Evolutionary conservation across 2,888 invertebrate species (phyloP), one percentile per base, ranked within the genome.

Genomic region (Oscheius sp.): DNA sequence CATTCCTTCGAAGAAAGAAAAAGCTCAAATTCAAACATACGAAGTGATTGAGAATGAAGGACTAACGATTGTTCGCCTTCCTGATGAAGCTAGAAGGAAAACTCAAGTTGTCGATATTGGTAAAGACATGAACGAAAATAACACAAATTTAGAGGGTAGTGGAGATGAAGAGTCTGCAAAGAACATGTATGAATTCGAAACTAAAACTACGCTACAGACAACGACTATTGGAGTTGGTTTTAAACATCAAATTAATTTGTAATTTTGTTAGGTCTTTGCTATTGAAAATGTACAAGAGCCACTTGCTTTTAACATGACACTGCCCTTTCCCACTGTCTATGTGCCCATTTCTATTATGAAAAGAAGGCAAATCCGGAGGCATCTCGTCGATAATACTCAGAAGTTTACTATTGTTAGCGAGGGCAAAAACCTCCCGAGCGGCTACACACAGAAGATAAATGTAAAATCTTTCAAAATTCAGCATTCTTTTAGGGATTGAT

Each of bases 251-350:
- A n/a, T n/a, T n/a, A n/a, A n/a, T n/a, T n/a, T n/a, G n/a, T n/a
- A n/a, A n/a, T n/a, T n/a, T n/a, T n/a, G n/a, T 12, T 12, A 42
- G 42, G 20, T 42, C 1, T 42, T 42, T 12, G 20, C 42, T 3
- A 20, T 42, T 42, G 42, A 42, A 20, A 42, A 34, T n/a, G 34
- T 10, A n/a, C n/a, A 34, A 20, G 33, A 17, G 4, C n/a, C 33
- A n/a, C 31, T 48, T 23, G 48, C 17, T 3, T 64, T 64, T 25
- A 31, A 64, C 23, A 50, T 1, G 5, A 12, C 33, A 6, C 10
- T 48, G 31, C 20, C 48, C n/a, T 64, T 64, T 27, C 64, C 64
- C 8, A 48, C 64, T 0, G 64, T 50, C n/a, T 64, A 64, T 34
- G 20, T 64, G 29, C 48, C 64, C 25, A 64, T 64, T 23, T 45